A percentile compares a stretch with the other conserved stretches of the same genome.
Evolutionary conservation across 2,113 vertebrate species (phyloP).

Genomic region (Nanorana parkeri): DNA sequence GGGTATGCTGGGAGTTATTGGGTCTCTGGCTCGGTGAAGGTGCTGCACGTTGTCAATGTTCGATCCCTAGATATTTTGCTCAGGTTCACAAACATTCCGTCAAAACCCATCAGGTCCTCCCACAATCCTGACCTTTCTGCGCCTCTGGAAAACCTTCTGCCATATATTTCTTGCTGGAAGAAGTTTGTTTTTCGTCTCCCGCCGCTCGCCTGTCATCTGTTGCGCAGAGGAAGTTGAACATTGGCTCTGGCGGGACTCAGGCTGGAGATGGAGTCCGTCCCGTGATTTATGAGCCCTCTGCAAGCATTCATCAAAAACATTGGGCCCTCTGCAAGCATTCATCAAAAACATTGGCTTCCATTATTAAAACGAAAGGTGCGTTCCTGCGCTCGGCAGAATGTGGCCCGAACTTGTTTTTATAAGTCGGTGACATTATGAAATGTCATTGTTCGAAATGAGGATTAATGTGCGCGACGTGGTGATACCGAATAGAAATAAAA

Average conservation of each 20-base stretch:
- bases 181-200: neutral
- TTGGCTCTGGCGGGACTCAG: neutral
- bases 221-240: neutral
- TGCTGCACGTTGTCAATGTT: too few species aligned
- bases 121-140: too few species aligned
- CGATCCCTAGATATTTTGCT: too few species aligned
- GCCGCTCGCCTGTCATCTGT: neutral
- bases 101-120: too few species aligned
- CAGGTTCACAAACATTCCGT: too few species aligned
- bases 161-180: neutral
- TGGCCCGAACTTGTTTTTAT: conserved; percentile 28
- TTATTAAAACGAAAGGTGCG: conserved; percentile 13
- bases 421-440: conserved; percentile 48
- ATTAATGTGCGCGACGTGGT: conserved; percentile 26
- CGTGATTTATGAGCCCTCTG: conserved; percentile 26
- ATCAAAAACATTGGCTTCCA: conserved; percentile 28
- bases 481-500: conserved; percentile 29
- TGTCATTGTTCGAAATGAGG: conserved; percentile 49
- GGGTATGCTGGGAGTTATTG: too few species aligned
- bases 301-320: conserved; percentile 15
- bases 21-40: too few species aligned
- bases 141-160: too few species aligned
- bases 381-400: neutral
- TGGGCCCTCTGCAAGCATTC: conserved; percentile 25
- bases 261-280: neutral